Percentiles rank a stretch among this genome's conserved stretches.
Evolutionary conservation across 2,888 invertebrate species (phyloP).

Genomic region (Nomada flava): DNA sequence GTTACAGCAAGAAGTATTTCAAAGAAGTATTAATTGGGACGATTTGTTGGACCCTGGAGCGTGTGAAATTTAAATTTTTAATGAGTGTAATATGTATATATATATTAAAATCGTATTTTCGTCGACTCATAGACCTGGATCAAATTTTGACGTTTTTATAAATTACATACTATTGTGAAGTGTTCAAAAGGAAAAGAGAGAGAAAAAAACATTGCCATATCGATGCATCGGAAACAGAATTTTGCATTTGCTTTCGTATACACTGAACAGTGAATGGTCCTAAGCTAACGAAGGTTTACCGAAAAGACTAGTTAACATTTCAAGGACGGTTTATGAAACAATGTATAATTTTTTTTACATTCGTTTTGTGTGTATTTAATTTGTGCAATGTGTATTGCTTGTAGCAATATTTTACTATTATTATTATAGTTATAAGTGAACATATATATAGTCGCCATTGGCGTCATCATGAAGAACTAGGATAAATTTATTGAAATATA

Average conservation of each 20-base stretch:
- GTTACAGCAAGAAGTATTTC: slow-evolving; percentile 98
- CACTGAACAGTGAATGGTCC: slow-evolving; percentile 61
- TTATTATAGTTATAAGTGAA: slow-evolving; percentile 51
- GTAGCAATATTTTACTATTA: slow-evolving; percentile 63
- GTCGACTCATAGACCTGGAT: slow-evolving; percentile 62
- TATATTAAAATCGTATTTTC: slow-evolving; percentile 63
- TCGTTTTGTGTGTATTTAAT: slow-evolving; percentile 57
- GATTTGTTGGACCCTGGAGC: slow-evolving; percentile 82
- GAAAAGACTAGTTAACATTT: slow-evolving; percentile 51
- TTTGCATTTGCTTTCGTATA: slow-evolving; percentile 58
- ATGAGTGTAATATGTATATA: slow-evolving; percentile 56
- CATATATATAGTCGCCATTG: slow-evolving; percentile 55
- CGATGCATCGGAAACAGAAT: slow-evolving; percentile 54
- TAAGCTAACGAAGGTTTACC: slow-evolving; percentile 59
- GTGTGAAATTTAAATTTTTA: slow-evolving; percentile 78
- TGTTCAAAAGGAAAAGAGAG: slow-evolving; percentile 54
- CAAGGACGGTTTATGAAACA: slow-evolving; percentile 43
- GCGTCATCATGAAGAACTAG: slow-evolving; percentile 51
- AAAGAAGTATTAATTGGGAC: slow-evolving; percentile 93
- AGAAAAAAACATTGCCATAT: slow-evolving; percentile 65
- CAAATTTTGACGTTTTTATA: slow-evolving; percentile 68
- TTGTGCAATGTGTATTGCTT: slow-evolving; percentile 60
- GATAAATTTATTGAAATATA: slow-evolving; percentile 58
- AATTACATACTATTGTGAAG: slow-evolving; percentile 63
- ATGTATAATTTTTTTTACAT: slow-evolving; percentile 47